Evolutionary conservation across 2,888 invertebrate genomes (phyloP), one percentile per base, ranked within the genome.

Genomic region (Coelopa pilipes): DNA sequence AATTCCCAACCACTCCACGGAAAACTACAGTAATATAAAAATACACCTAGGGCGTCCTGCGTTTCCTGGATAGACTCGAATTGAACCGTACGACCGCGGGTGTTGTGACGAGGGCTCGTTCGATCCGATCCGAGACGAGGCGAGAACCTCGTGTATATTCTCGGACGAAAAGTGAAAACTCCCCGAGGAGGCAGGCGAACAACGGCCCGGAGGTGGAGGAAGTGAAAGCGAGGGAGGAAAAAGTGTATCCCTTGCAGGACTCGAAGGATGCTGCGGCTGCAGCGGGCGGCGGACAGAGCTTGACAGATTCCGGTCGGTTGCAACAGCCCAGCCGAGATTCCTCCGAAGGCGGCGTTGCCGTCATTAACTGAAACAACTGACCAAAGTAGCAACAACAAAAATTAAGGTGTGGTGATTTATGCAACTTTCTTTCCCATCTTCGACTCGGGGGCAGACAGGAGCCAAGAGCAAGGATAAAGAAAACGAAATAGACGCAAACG

Each of bases 331-430:
- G 34, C 2, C 34, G 34, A 34, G 34, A 34, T 19, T 11, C n/a
- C 11, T 57, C 11, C 9, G 63, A 63, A 63, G 34, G 53, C 53
- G 53, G 10, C 3, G 53, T n/a, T 53, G 53, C 53, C n/a, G 3
- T 53, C 15, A 53, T 53, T 12, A 9, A 19, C 19, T 19, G 66
- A 66, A 50, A 49, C 7, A 66, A 19, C 7, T 7, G 34, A 7
- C 7, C 34, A 34, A 34, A 34, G 7, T 34, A 34, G 7, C 34
- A 45, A 66, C 57, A 34, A 53, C 55, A 12, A 85, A 34, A 84
- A 83, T 85, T 85, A 85, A 85, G 85, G 85, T 83, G 85, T 85
- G 85, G 85, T 85, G 83, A 84, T 84, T 85, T 84, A 84, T 85
- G 84, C 84, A 84, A 84, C 82, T 75, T 75, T 75, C 75, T 74